Evolutionary conservation across 2,888 invertebrate genomes (phyloP).

Genomic region (Pristionchus entomophagus): DNA sequence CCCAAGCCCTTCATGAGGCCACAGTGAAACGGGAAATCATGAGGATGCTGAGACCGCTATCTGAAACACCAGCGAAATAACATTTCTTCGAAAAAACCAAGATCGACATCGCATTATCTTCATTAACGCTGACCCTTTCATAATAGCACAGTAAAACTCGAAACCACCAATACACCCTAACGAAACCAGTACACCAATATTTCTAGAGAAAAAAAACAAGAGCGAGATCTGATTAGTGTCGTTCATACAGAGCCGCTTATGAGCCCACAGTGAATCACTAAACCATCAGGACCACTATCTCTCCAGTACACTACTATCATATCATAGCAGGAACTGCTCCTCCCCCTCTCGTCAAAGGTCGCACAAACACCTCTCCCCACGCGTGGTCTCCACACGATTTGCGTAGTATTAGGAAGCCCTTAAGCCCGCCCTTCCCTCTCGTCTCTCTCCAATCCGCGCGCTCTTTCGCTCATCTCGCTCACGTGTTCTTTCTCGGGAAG

Average conservation of each 20-base stretch:
- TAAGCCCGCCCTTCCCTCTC: neutral
- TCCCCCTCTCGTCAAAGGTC: neutral
- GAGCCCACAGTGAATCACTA: neutral
- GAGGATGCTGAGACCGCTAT: no score
- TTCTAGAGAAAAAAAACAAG: no score
- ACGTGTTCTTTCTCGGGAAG: neutral
- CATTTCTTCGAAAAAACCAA: no score
- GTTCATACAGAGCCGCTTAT: neutral
- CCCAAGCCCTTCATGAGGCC: no score
- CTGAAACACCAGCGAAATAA: no score
- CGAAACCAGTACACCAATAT: no score
- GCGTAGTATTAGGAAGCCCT: conserved; percentile 34
- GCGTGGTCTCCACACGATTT: neutral
- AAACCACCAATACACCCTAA: no score
- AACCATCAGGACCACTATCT: neutral
- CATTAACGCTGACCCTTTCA: no score
- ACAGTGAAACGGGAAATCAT: no score
- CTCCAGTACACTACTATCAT: neutral
- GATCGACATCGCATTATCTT: no score
- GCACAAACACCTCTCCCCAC: conserved; percentile 39
- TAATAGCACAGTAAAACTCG: no score
- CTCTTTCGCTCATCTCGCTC: neutral
- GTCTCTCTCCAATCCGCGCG: neutral
- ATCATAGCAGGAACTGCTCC: neutral
- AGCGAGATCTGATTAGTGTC: no score